Conservation (phyloP, 1,140 invertebrate species). For the Microplitis mediator region DNA sequence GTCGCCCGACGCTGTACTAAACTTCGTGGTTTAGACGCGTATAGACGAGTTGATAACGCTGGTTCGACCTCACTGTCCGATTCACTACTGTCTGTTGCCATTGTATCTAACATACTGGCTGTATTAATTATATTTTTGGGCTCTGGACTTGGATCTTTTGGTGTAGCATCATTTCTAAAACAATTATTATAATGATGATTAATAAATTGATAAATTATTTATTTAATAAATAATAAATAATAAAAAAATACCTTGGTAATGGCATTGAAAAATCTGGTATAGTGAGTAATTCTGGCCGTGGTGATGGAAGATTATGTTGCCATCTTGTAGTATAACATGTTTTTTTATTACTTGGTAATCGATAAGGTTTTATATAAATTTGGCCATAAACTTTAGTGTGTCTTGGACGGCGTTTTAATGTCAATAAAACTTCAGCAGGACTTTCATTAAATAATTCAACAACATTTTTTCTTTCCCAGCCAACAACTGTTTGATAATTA, state of each 20-base stretch:
- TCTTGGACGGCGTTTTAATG: slow-evolving; percentile 82
- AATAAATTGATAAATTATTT: neutral
- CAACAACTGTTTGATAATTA: slow-evolving; percentile 91
- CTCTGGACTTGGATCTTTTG: slow-evolving; percentile 52
- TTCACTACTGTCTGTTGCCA: slow-evolving; percentile 55
- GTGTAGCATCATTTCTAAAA: slow-evolving; percentile 40
- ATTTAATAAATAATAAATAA: neutral
- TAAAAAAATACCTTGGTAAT: slow-evolving; percentile 63
- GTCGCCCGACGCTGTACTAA: slow-evolving; percentile 82
- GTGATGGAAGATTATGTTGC: slow-evolving; percentile 71
- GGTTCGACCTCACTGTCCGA: slow-evolving; percentile 54
- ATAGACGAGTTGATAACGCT: slow-evolving; percentile 63
- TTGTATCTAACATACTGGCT: slow-evolving; percentile 50
- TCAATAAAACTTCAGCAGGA: slow-evolving; percentile 79
- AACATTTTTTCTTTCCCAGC: slow-evolving; percentile 85
- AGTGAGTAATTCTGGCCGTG: slow-evolving; percentile 69
- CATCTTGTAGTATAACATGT: slow-evolving; percentile 69
- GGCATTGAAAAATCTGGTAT: slow-evolving; percentile 70
- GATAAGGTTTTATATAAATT: slow-evolving; percentile 80
- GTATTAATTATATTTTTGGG: slow-evolving; percentile 51
- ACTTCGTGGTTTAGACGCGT: slow-evolving; percentile 76
- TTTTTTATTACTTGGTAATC: slow-evolving; percentile 77
- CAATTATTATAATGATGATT: slow-evolving; percentile 12
- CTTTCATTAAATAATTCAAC: slow-evolving; percentile 77
- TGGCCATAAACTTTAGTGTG: slow-evolving; percentile 85